phyloP scores from a whole-genome alignment of 2,113 vertebrate species.

The Pseudorasbora parva region DNA sequence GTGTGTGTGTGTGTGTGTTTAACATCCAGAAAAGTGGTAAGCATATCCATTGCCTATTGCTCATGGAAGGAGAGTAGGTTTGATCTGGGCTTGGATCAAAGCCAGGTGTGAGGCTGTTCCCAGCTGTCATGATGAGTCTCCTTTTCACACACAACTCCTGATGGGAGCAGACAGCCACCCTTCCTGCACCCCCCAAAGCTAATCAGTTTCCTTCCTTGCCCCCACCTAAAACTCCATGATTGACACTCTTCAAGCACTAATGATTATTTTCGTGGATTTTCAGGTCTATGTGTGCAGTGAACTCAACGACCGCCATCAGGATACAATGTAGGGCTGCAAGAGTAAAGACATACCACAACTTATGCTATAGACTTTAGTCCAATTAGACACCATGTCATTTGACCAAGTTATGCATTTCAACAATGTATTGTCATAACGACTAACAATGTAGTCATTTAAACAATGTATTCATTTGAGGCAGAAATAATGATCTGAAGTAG shows the following conservation, averaged over 20 bases:
- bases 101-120: constrained; percentile 73
- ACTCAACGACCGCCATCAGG: neutral
- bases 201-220: constrained; percentile 61
- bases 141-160: constrained; percentile 25
- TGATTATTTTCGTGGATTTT: constrained; percentile 20
- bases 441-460: too few species aligned
- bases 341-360: constrained; percentile 21
- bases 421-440: too few species aligned
- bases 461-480: too few species aligned
- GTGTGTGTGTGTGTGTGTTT: neutral
- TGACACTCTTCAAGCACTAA: constrained; percentile 35
- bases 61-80: constrained; percentile 55
- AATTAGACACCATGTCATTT: neutral
- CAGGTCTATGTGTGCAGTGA: neutral
- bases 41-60: constrained; percentile 48
- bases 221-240: constrained; percentile 22
- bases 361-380: neutral
- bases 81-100: constrained; percentile 65
- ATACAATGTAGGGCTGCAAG: constrained; percentile 6
- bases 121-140: constrained; percentile 68
- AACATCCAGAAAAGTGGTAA: constrained; percentile 14
- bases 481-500: too few species aligned
- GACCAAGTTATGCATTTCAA: too few species aligned
- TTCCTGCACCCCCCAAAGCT: constrained; percentile 26
- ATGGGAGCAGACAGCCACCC: constrained; percentile 37